These are phyloP conservation scores for Thyatira batis DNA, from an alignment of 2,888 invertebrate species.

Conservation along the genomic window DNA sequence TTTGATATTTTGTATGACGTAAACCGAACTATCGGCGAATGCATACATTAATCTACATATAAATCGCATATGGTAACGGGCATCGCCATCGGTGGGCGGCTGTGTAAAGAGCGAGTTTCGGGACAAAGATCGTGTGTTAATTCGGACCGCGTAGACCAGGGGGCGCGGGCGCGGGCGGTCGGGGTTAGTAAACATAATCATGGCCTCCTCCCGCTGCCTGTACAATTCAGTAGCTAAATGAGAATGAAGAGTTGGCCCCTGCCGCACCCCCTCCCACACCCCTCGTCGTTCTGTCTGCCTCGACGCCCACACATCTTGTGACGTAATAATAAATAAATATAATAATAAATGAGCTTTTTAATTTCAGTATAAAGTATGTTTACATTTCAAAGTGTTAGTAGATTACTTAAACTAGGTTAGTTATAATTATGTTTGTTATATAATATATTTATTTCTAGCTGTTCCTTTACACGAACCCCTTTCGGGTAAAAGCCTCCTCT, in stretches of 20 bases:
- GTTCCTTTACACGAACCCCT: too few relatives aligned
- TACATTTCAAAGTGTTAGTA: too few relatives aligned
- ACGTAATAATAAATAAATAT: not conserved
- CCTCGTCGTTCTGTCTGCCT: slow-evolving; percentile 51
- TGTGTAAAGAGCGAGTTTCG: slow-evolving; percentile 49
- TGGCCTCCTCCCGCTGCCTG: slow-evolving; percentile 67
- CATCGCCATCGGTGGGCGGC: slow-evolving; percentile 32
- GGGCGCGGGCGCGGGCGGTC: slow-evolving; percentile 52
- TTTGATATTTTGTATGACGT: not conserved
- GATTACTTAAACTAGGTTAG: too few relatives aligned
- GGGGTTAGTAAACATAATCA: slow-evolving; percentile 79
- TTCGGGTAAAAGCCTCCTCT: too few relatives aligned
- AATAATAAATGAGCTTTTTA: too few relatives aligned
- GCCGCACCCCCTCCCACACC: slow-evolving; percentile 54
- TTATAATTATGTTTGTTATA: too few relatives aligned
- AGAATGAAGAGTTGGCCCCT: slow-evolving; percentile 73
- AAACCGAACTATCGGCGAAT: slow-evolving; percentile 1
- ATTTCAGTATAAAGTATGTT: too few relatives aligned
- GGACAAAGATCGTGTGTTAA: slow-evolving; percentile 78
- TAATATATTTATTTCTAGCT: too few relatives aligned
- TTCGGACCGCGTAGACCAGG: slow-evolving; percentile 70
- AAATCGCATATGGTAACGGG: slow-evolving; percentile 46
- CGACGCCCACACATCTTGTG: slow-evolving; percentile 52
- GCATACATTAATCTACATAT: slow-evolving; percentile 29
- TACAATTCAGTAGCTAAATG: slow-evolving; percentile 79